These are phyloP conservation scores for Eurystomus glaucurus DNA, from an alignment of 2,797 vertebrate genomes.

Conservation along the genomic window DNA sequence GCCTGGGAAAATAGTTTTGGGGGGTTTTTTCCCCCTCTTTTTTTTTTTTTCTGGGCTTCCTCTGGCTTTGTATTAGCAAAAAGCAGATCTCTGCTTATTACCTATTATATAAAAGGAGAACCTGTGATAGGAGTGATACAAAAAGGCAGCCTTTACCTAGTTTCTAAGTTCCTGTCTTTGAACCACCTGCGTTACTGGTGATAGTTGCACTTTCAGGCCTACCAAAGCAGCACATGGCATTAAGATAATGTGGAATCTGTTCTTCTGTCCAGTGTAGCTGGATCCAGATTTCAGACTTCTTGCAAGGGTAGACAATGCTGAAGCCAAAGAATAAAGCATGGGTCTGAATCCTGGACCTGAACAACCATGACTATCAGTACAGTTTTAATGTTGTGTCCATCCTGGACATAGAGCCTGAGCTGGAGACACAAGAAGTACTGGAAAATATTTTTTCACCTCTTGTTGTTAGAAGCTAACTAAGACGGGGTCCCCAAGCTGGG, in stretches of 20 bases:
- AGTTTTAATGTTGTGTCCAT: neutral
- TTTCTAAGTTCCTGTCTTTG: neutral
- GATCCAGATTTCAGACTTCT: neutral
- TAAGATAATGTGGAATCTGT: neutral
- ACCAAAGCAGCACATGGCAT: neutral
- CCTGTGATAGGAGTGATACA: neutral
- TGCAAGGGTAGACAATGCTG: neutral
- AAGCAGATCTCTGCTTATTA: neutral
- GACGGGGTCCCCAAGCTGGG: neutral
- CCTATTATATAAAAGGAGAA: neutral
- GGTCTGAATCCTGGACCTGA: neutral
- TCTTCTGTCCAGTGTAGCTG: neutral
- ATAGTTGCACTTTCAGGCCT: neutral
- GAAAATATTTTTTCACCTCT: neutral
- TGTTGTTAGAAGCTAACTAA: neutral
- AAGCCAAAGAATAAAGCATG: neutral
- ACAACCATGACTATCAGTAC: neutral
- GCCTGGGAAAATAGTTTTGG: neutral
- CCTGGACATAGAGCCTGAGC: fast-evolving
- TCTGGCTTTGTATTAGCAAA: neutral
- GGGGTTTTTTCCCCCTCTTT: too few species aligned
- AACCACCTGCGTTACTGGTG: neutral
- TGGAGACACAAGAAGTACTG: neutral
- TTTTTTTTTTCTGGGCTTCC: neutral
- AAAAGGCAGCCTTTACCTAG: neutral